Conservation (phyloP, 2,113 vertebrate species). For the Glaucidium brasilianum region DNA sequence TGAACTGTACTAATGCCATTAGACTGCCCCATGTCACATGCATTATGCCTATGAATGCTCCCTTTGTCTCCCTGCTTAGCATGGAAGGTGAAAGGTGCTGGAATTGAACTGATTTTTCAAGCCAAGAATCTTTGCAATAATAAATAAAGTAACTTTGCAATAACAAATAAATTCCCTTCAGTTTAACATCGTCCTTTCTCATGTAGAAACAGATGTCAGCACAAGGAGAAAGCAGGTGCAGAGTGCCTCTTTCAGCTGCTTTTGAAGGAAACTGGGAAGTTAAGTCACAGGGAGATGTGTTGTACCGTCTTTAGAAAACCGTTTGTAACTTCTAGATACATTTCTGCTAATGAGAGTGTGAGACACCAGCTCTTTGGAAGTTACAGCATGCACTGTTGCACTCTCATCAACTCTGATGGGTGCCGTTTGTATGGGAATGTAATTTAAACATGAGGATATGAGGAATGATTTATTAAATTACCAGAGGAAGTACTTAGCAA, state of each 20-base stretch:
- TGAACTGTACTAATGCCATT: constrained; percentile 40
- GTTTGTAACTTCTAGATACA: background rate
- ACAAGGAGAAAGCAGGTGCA: constrained; percentile 4
- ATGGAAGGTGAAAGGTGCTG: constrained; percentile 1
- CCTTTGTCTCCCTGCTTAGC: constrained; percentile 36
- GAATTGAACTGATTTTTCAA: constrained; percentile 30
- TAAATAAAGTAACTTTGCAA: no score
- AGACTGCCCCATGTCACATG: constrained; percentile 24
- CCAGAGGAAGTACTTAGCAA: background rate
- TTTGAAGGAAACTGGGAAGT: background rate
- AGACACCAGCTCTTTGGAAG: background rate
- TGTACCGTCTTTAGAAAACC: background rate
- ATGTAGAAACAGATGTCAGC: background rate
- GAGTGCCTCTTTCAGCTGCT: background rate
- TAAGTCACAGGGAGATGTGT: background rate
- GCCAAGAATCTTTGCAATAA: constrained; percentile 10
- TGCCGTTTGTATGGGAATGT: background rate
- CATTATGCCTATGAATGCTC: constrained; percentile 28
- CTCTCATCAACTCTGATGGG: background rate
- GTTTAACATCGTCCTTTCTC: constrained; percentile 12
- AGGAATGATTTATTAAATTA: background rate
- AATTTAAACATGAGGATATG: background rate
- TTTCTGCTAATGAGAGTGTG: background rate
- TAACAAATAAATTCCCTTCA: no score
- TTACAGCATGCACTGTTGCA: background rate